A percentile compares a stretch with the other conserved stretches of the same genome.
These are phyloP conservation scores for Scrobipalpa atriplicella DNA, from an alignment of 2,888 invertebrate species.

Conservation along the genomic window DNA sequence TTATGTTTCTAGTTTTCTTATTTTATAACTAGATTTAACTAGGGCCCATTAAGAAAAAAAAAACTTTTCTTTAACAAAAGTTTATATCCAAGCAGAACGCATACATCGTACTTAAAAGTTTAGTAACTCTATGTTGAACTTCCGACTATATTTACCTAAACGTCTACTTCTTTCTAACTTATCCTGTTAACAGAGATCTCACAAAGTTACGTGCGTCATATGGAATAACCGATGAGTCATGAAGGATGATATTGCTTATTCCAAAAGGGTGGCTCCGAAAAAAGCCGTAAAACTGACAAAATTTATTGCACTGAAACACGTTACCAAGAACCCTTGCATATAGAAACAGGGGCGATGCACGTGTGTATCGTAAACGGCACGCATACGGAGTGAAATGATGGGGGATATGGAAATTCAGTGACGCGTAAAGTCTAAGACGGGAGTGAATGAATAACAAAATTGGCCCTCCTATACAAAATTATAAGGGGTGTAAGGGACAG, in stretches of 20 bases:
- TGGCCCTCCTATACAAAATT: too few relatives aligned
- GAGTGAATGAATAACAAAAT: too few relatives aligned
- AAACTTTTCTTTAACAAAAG: neutral
- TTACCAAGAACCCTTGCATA: slow-evolving; percentile 8
- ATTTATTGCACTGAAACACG: slow-evolving; percentile 24
- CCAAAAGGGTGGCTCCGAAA: slow-evolving; percentile 17
- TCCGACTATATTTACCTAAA: neutral
- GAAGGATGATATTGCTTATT: slow-evolving; percentile 17
- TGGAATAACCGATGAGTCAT: slow-evolving; percentile 24
- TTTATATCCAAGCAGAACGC: neutral
- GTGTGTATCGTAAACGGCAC: slow-evolving; percentile 2
- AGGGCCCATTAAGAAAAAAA: too few relatives aligned
- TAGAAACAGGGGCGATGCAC: slow-evolving; percentile 6
- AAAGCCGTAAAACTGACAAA: slow-evolving; percentile 19
- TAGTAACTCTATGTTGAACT: neutral
- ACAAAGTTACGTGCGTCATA: slow-evolving; percentile 19
- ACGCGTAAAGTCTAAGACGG: neutral
- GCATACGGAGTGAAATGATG: neutral
- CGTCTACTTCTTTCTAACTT: slow-evolving; percentile 13
- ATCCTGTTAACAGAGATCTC: slow-evolving; percentile 24
- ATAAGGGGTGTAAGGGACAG: too few relatives aligned
- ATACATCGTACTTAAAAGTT: neutral
- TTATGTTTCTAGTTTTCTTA: too few relatives aligned
- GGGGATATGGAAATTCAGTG: neutral
- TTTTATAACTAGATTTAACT: too few relatives aligned